Conservation (phyloP, 2,888 invertebrate species). For the Acrocera orbiculus region DNA sequence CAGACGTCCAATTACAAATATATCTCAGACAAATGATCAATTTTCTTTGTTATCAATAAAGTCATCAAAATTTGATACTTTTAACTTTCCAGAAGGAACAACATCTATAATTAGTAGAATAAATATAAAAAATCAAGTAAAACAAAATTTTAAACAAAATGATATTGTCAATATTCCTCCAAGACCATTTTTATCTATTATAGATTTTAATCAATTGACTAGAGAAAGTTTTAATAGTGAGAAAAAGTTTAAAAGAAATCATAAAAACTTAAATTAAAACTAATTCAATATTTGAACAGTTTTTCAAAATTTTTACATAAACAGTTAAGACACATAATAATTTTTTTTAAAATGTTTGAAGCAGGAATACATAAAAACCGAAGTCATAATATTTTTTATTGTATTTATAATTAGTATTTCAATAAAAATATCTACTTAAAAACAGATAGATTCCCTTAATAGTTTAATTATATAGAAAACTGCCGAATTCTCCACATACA, state of each 20-base stretch:
- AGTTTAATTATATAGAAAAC: too few relatives aligned
- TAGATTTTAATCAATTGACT: conserved; percentile 53
- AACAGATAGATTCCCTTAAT: too few relatives aligned
- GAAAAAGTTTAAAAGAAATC: conserved; percentile 28
- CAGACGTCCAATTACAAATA: conserved; percentile 13
- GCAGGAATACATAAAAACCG: too few relatives aligned
- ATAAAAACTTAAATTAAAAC: too few relatives aligned
- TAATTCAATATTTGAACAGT: too few relatives aligned
- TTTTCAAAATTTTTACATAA: too few relatives aligned
- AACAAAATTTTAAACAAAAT: conserved; percentile 10
- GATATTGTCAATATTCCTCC: conserved; percentile 31
- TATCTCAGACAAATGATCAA: conserved; percentile 23
- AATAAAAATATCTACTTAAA: too few relatives aligned
- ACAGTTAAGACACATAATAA: too few relatives aligned
- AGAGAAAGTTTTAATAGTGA: conserved; percentile 42
- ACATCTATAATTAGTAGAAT: conserved; percentile 5
- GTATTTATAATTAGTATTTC: too few relatives aligned
- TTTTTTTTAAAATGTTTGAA: too few relatives aligned
- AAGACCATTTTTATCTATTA: conserved; percentile 49
- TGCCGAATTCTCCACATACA: too few relatives aligned
- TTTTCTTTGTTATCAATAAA: conserved; percentile 23
- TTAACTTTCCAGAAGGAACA: conserved; percentile 17
- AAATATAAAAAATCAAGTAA: conserved; percentile 13
- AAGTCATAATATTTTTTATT: too few relatives aligned
- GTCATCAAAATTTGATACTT: conserved; percentile 18